phyloP scores from a whole-genome alignment of 2,797 vertebrate species.

The Sebastes steindachneri region DNA sequence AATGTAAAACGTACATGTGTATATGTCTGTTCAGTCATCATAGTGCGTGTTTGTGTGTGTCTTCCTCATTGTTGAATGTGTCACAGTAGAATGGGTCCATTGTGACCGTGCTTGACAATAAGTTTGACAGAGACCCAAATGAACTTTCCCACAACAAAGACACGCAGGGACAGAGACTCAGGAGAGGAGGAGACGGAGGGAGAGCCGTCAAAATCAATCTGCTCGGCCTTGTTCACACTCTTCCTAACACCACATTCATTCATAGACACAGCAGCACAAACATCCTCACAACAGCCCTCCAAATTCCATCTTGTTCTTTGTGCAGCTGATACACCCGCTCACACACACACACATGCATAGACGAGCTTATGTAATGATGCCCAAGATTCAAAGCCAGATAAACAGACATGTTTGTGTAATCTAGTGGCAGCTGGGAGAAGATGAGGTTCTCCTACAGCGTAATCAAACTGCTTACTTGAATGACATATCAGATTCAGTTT shows the following conservation, averaged over 20 bases:
- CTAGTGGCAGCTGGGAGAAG: constrained; percentile 28
- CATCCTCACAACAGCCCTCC: constrained; percentile 11
- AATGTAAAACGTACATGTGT: background rate
- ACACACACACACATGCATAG: background rate
- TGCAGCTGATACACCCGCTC: constrained; percentile 1
- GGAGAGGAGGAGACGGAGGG: background rate
- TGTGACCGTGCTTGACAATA: constrained; percentile 36
- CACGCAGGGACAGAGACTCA: background rate
- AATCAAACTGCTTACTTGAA: constrained; percentile 34
- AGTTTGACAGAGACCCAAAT: constrained; percentile 45
- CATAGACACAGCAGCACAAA: constrained; percentile 3
- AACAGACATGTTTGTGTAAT: constrained; percentile 64
- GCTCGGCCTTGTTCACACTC: background rate
- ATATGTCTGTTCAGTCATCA: background rate
- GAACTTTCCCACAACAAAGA: constrained; percentile 41
- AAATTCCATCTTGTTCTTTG: constrained; percentile 31
- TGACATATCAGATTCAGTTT: background rate
- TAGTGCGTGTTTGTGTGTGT: background rate
- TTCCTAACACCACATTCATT: background rate
- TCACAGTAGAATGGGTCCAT: constrained; percentile 24
- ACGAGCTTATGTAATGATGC: constrained; percentile 55
- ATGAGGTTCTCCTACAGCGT: constrained; percentile 19
- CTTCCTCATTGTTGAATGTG: constrained; percentile 19
- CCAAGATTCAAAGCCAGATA: constrained; percentile 56
- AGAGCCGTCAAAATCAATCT: constrained; percentile 22